These are phyloP conservation scores for Zosterops lateralis DNA, from an alignment of 2,113 vertebrate species.

Conservation along the genomic window DNA sequence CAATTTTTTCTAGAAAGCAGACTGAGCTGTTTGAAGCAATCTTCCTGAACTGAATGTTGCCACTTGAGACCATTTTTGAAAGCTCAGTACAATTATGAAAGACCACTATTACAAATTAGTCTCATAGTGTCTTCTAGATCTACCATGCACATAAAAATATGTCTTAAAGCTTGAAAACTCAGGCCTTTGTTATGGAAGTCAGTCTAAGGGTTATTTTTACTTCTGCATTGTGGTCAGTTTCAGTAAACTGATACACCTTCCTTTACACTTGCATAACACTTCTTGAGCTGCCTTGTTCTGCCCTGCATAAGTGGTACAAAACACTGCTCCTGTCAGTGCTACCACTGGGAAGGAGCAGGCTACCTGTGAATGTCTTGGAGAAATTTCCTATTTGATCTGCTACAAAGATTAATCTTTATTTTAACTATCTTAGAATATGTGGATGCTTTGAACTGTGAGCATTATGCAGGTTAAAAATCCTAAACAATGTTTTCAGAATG, in stretches of 20 bases:
- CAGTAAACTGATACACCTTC: neutral
- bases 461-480: neutral
- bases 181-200: neutral
- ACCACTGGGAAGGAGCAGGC: neutral
- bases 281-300: neutral
- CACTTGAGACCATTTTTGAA: neutral
- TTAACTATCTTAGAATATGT: neutral
- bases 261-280: neutral
- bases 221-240: neutral
- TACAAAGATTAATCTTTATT: neutral
- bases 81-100: neutral
- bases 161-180: neutral
- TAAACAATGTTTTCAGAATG: neutral
- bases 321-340: neutral
- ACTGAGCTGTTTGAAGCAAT: neutral
- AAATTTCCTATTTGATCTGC: neutral
- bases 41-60: neutral
- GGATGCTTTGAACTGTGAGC: neutral
- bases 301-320: neutral
- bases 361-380: neutral
- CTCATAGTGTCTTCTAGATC: neutral
- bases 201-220: neutral
- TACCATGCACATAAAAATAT: rapidly evolving
- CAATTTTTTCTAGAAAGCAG: neutral
- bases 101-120: neutral